Conservation (phyloP, 2,888 invertebrate genomes). For the Chrysolina oricalcia region DNA sequence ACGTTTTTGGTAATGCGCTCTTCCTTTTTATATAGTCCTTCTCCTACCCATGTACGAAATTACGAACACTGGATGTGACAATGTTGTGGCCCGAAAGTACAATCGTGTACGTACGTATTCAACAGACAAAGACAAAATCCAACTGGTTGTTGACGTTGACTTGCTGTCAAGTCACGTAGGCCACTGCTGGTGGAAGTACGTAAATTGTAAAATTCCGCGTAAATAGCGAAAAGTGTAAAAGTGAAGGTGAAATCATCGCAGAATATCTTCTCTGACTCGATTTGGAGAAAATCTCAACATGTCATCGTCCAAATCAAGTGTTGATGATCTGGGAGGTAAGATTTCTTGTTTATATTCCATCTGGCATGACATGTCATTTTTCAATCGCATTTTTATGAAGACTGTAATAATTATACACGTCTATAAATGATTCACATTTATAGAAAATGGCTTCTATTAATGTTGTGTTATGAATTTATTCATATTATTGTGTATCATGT, state of each 20-base stretch:
- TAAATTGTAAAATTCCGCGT: constrained; percentile 48
- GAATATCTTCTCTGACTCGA: constrained; percentile 1
- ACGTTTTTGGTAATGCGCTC: too few relatives aligned
- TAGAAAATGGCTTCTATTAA: constrained; percentile 7
- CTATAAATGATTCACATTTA: constrained; percentile 9
- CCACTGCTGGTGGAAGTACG: constrained; percentile 49
- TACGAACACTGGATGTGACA: too few relatives aligned
- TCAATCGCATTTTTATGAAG: constrained; percentile 43
- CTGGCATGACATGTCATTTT: constrained; percentile 53
- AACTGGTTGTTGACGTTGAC: constrained; percentile 59
- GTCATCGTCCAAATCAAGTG: constrained; percentile 70
- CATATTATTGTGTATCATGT: not conserved
- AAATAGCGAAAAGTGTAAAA: constrained; percentile 43
- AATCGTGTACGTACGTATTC: not conserved
- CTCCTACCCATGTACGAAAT: too few relatives aligned
- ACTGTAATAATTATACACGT: not conserved
- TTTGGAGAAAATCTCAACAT: constrained; percentile 58
- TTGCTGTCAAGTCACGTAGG: constrained; percentile 62
- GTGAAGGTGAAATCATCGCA: not conserved
- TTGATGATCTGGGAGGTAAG: constrained; percentile 71
- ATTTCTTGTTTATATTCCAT: constrained; percentile 58
- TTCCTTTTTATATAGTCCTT: too few relatives aligned
- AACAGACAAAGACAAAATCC: constrained; percentile 60
- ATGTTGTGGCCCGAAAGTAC: not conserved
- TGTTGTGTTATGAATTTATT: not conserved